Conservation (phyloP, 2,888 invertebrate genomes). For the Noctuana brunneofusca region DNA sequence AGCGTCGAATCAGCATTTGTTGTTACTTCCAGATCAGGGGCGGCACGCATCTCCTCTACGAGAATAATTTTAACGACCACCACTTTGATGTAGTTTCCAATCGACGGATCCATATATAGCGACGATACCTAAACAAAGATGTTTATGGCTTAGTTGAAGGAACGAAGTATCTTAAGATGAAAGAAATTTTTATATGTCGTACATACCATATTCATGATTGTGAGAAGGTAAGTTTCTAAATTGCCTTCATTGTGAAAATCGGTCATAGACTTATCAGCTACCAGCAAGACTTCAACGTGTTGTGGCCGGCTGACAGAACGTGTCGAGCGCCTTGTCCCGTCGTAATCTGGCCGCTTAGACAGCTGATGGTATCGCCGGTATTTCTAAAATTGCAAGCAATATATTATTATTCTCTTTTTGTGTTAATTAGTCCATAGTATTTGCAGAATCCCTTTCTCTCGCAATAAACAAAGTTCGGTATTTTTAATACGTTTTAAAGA, state of each 20-base stretch:
- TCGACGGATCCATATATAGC: constrained; percentile 93
- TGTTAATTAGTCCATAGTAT: constrained; percentile 6
- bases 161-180: neutral
- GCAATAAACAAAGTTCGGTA: constrained; percentile 1
- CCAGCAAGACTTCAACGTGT: constrained; percentile 93
- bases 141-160: constrained; percentile 16
- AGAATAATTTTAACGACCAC: constrained; percentile 93
- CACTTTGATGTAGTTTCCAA: constrained; percentile 95
- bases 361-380: constrained; percentile 55
- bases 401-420: constrained; percentile 4
- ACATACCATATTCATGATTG: constrained; percentile 95
- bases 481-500: neutral
- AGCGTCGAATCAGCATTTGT: constrained; percentile 93
- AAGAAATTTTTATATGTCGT: constrained; percentile 7
- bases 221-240: constrained; percentile 92
- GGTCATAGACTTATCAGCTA: constrained; percentile 94
- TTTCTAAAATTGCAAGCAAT: constrained; percentile 49
- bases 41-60: constrained; percentile 85
- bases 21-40: constrained; percentile 87
- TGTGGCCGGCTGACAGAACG: constrained; percentile 89
- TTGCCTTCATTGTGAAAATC: constrained; percentile 93
- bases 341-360: constrained; percentile 43
- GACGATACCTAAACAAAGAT: constrained; percentile 83
- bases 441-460: neutral
- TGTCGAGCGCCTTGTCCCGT: constrained; percentile 50